Conservation (phyloP, 1,140 invertebrate species). For the Kradibia gibbosae region DNA sequence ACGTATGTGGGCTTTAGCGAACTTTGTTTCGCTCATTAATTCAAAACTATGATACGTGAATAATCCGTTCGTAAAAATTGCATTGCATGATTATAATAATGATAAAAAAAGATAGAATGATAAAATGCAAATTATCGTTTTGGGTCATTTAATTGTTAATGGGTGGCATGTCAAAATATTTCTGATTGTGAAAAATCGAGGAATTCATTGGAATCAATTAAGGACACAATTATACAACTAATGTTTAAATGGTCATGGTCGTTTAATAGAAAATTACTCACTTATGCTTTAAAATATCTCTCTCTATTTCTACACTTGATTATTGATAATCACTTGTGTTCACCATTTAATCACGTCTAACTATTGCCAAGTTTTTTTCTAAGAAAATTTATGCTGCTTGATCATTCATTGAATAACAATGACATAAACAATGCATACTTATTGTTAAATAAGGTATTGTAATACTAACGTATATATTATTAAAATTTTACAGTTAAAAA, state of each 20-base stretch:
- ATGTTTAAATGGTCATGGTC: conserved; percentile 49
- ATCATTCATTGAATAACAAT: conserved; percentile 28
- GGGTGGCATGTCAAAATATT: conserved; percentile 28
- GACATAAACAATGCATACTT: not conserved
- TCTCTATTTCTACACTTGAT: conserved; percentile 44
- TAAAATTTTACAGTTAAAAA: not conserved
- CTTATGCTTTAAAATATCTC: conserved; percentile 64
- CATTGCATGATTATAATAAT: too few relatives aligned
- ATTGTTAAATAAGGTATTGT: not conserved
- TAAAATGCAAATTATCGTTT: not conserved
- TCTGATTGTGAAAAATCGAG: conserved; percentile 39
- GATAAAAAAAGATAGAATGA: too few relatives aligned
- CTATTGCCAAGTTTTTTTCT: conserved; percentile 15
- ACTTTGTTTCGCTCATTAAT: not conserved
- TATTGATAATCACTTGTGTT: conserved; percentile 47
- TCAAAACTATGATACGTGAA: not conserved
- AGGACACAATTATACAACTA: conserved; percentile 72
- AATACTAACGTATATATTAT: not conserved
- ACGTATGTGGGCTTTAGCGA: not conserved
- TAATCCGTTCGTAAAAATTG: not conserved
- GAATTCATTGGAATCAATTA: conserved; percentile 53
- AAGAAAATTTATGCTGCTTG: not conserved
- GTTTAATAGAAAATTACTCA: conserved; percentile 50
- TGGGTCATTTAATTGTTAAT: conserved; percentile 5
- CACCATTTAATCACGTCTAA: conserved; percentile 45